Evolutionary conservation across 2,113 vertebrate genomes (phyloP), one percentile per base, ranked within the genome.

Genomic region (Cephalopterus ornatus): DNA sequence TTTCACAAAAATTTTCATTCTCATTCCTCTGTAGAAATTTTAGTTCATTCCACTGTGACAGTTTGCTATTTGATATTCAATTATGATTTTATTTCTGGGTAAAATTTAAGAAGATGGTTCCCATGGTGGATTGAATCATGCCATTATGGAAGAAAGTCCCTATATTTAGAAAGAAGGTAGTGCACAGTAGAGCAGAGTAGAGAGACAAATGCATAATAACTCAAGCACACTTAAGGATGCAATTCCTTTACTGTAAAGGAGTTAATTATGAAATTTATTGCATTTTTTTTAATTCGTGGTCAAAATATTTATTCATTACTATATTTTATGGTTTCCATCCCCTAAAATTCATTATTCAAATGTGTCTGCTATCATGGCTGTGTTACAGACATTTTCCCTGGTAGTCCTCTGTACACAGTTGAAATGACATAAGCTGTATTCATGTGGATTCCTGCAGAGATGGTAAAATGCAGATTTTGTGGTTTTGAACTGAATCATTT

Each of bases 351-450:
- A 30, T 71, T 67, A 46, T 74, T 59, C n/a, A 47, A 32, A 47
- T 73, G 4, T 3, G 1, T 55, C 33, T 78, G 9, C 14, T 30
- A 0, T 41, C 6, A 6, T 18, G 1, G 5, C 26, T 70, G 8
- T n/a, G 12, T 47, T 41, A 47, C 23, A 42, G 33, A 35, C 8
- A 20, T 39, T 79, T 85, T 28, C 23, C 1, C 5, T 33, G 23
- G 17, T 47, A 72, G 20, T 26, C 8, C 66, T 32, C 50, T 50
- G 58, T 65, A 35, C 3, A 16, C 18, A 55, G 11, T 71, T 85
- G 33, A 85, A 67, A 44, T 23, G 56, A 79, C 63, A 72, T 39
- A 35, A 67, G 42, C 8, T 9, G 5, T 68, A 9, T 41, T 79
- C 16, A 1, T 42, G 5, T n/a, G 30, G 13, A 52, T 73, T 68